Evolutionary conservation across 1,140 invertebrate species (phyloP).

Genomic region (Drosophila prosaltans): DNA sequence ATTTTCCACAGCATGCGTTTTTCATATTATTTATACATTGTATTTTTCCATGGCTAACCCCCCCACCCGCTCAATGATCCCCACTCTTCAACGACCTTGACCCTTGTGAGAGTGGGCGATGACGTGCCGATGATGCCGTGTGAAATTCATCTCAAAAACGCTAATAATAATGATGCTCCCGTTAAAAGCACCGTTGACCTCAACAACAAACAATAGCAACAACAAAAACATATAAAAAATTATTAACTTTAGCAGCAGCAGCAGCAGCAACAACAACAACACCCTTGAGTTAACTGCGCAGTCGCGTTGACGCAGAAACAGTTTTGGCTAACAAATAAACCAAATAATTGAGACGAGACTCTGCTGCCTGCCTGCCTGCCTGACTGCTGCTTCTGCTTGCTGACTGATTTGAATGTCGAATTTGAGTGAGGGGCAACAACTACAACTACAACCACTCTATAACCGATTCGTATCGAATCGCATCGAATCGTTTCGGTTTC

Average conservation of each 20-base stretch:
- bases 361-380: too few species aligned
- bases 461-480: too few species aligned
- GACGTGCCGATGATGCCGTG: neutral
- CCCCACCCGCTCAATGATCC: neutral
- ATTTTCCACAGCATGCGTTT: slow-evolving; percentile 11
- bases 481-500: too few species aligned
- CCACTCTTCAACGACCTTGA: neutral
- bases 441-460: too few species aligned
- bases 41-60: slow-evolving; percentile 1
- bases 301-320: slow-evolving; percentile 7
- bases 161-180: neutral
- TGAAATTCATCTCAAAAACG: neutral
- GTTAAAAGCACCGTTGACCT: slow-evolving; percentile 29
- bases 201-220: neutral
- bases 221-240: neutral
- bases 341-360: slow-evolving; percentile 16
- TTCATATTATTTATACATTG: neutral
- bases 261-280: neutral
- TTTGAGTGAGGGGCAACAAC: neutral
- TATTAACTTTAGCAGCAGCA: neutral
- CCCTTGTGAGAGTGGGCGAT: slow-evolving; percentile 4
- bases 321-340: slow-evolving; percentile 20
- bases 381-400: neutral
- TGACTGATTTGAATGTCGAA: slow-evolving; percentile 24
- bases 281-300: slow-evolving; percentile 24